These are phyloP conservation scores for Ceratina calcarata DNA, from an alignment of 1,140 invertebrate species.

Conservation along the genomic window DNA sequence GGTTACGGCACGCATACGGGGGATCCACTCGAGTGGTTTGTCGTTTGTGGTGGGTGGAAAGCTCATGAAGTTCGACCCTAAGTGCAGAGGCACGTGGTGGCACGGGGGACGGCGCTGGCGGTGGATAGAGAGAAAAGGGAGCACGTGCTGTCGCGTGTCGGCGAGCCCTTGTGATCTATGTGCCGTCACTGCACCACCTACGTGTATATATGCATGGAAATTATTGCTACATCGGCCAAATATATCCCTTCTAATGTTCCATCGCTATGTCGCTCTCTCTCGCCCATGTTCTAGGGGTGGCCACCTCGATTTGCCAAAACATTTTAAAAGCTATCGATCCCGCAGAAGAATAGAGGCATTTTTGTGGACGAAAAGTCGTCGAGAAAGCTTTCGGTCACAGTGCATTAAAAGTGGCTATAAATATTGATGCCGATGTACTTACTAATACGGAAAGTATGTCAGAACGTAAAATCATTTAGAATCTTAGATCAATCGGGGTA, in stretches of 20 bases:
- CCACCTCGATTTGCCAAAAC: constrained; percentile 58
- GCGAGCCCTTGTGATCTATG: constrained; percentile 75
- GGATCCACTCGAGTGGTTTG: constrained; percentile 75
- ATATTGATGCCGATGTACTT: not conserved
- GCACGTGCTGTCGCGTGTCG: constrained; percentile 77
- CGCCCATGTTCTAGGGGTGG: constrained; percentile 17
- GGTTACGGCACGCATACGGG: constrained; percentile 63
- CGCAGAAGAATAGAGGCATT: not conserved
- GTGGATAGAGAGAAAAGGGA: constrained; percentile 32
- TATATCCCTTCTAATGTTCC: constrained; percentile 67
- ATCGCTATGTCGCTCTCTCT: constrained; percentile 52
- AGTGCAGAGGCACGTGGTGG: constrained; percentile 41
- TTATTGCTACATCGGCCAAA: constrained; percentile 74
- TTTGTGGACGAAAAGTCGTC: not conserved
- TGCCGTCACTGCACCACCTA: constrained; percentile 62
- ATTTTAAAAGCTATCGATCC: constrained; percentile 66
- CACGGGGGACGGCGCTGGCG: not conserved
- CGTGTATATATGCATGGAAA: constrained; percentile 73
- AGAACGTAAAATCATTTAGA: too few species aligned
- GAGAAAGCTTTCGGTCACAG: not conserved
- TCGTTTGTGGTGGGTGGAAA: constrained; percentile 74
- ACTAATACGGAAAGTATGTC: not conserved
- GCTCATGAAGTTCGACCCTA: constrained; percentile 45
- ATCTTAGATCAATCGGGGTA: too few species aligned
- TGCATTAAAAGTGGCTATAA: too few species aligned